Base-by-base conservation (phyloP, 2,797 vertebrate genomes). In the Limnodromus scolopaceus region DNA sequence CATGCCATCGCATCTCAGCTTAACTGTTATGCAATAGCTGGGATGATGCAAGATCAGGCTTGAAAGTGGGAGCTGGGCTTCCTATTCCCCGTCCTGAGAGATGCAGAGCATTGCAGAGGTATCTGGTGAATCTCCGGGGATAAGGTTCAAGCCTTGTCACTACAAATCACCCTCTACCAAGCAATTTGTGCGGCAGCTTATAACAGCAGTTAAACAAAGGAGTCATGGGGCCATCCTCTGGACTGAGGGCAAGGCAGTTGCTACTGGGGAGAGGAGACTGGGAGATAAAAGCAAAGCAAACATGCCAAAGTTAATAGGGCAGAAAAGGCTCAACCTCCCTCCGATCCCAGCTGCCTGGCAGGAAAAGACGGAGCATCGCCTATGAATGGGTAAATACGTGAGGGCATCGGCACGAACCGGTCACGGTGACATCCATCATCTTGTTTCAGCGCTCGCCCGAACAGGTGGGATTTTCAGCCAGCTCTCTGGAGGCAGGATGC, bases 141-240 rank as follows among this genome's bases (percentile, higher is more conserved):
- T 97, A 97, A 97, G 95, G 96, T 95, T 89, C 91, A 95, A 97
- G 96, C 85, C 96, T 97, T 98, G 96, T 97, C 97, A 96, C 97
- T 98, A 98, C 98, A 98, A 97, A 98, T 98, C 97, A 97, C 95
- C 97, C 95, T 95, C 94, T 93, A 96, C 96, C 93, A 96, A 98
- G 95, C 89, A 97, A 97, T 97, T 95, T 96, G 96, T 96, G 87
- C 83, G 32, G 93, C 94, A 97, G 97, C 91, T 96, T 96, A 97
- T 94, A 98, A 97, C 98, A 98, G 98, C 96, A 97, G 97, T 97
- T 98, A 97, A 97, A 97, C 96, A 97, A 97, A 98, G 94, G 96
- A 96, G 85, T 85, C 87, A 81, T 71, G 95, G 84, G 79, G 89
- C 89, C 96, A 96, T 96, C 95, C 91, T 96, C 95, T 0, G 96